Conservation (phyloP, 2,888 invertebrate genomes). For the Tortricodes alternella region DNA sequence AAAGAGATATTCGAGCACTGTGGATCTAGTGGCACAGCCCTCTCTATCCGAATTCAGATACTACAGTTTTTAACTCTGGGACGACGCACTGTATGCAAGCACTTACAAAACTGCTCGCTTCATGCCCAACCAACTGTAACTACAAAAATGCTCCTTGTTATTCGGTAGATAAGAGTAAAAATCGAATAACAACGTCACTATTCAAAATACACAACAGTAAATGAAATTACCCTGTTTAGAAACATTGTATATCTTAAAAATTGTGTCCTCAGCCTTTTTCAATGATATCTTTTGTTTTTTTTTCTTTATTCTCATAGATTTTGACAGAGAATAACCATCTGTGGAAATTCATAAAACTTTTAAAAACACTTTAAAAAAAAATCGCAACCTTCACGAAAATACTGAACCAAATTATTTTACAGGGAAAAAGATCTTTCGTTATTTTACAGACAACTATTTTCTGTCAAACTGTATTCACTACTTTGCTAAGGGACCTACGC, state of each 20-base stretch:
- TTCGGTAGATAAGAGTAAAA: constrained; percentile 61
- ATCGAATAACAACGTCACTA: constrained; percentile 67
- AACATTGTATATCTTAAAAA: constrained; percentile 81
- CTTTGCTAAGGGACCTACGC: constrained; percentile 76
- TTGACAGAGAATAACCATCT: constrained; percentile 53
- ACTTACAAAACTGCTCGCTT: constrained; percentile 16
- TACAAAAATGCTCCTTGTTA: constrained; percentile 50
- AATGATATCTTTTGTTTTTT: constrained; percentile 75
- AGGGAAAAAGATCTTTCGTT: no score
- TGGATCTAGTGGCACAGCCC: no score
- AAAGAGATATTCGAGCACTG: no score
- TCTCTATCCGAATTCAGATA: no score
- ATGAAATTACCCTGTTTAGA: constrained; percentile 80
- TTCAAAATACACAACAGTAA: constrained; percentile 76
- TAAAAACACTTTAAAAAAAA: no score
- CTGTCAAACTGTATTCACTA: constrained; percentile 63
- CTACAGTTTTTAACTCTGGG: no score
- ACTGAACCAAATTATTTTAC: no score
- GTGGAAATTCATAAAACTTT: no score
- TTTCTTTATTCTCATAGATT: constrained; percentile 42
- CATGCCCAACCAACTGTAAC: constrained; percentile 37
- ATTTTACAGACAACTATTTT: constrained; percentile 44
- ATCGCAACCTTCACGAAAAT: no score
- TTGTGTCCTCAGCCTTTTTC: constrained; percentile 80
- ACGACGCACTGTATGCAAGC: no score